These are phyloP conservation scores for Boulengeromyrus knoepffleri DNA, from an alignment of 2,113 vertebrate species.

Conservation along the genomic window DNA sequence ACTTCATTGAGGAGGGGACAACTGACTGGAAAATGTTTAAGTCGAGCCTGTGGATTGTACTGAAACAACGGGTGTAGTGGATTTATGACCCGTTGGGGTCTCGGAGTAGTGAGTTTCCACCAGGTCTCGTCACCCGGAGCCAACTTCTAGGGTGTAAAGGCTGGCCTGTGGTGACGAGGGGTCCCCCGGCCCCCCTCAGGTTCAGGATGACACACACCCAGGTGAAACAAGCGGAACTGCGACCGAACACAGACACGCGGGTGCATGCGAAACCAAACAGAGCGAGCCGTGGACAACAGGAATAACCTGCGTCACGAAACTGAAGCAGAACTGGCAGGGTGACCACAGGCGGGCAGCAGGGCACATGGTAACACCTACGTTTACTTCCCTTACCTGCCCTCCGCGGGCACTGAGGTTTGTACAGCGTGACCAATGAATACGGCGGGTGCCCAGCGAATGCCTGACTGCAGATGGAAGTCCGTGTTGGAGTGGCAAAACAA, in stretches of 20 bases:
- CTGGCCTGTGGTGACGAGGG: background rate
- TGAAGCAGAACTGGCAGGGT: background rate
- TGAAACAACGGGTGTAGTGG: slow-evolving; percentile 41
- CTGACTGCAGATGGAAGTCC: background rate
- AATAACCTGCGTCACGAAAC: background rate
- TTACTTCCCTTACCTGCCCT: background rate
- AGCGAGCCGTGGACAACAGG: slow-evolving; percentile 18
- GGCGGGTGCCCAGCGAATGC: background rate
- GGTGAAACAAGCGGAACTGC: background rate
- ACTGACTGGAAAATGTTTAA: background rate
- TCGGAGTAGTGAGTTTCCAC: slow-evolving; percentile 45
- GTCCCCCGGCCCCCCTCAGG: background rate
- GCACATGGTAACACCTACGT: background rate
- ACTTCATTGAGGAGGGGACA: background rate
- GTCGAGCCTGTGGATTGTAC: slow-evolving; percentile 19
- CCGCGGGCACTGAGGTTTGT: background rate
- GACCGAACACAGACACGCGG: background rate
- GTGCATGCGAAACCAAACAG: background rate
- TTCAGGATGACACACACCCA: background rate
- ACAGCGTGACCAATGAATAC: background rate
- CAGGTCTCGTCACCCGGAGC: background rate
- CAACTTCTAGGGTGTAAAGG: background rate
- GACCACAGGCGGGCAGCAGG: background rate
- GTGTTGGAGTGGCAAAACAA: background rate
- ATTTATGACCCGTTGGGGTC: slow-evolving; percentile 56